Base-by-base conservation (phyloP, 2,113 vertebrate species). In the Tamias sibiricus region DNA sequence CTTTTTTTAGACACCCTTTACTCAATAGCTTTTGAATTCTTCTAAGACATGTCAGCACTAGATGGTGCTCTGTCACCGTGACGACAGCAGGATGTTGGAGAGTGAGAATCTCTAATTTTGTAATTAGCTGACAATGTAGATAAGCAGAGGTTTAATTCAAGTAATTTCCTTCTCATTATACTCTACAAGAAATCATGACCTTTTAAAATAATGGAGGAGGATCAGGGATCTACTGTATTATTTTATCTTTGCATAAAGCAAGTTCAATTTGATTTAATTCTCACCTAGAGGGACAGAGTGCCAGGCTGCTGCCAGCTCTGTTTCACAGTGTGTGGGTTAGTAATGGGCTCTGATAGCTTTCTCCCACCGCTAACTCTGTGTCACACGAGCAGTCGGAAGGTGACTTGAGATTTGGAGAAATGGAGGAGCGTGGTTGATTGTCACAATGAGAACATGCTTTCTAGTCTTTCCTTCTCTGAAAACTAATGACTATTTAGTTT, bases 101-200 rank as follows among this genome's bases (percentile, higher is more conserved):
- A 9, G 16, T 4, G 30, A 9, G 57, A 40, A 2, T 52, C n/a
- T 69, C 83, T 95, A 59, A 72, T 88, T 95, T 93, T 79, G 44
- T 66, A 40, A 94, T 94, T 95, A 91, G 82, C 54, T 10, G 69
- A 87, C 66, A 87, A 26, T 35, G 42, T 68, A 91, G 66, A 72
- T 81, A 64, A 82, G 17, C 66, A 81, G 74, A 83, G 69, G 81
- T 92, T 94, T 92, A 64, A 82, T 71, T 90, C 81, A 96, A 84
- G 91, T 66, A 54, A 80, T 95, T 88, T 94, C 11, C 37, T 14
- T 30, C 49, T 95, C 54, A 72, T 93, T 95, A 59, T 37, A 59
- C 30, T 85, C 77, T 77, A 85, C n/a, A 82, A 90, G 44, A 85
- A 92, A 96, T 69, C 59, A n/a, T 54, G 93, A 95, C 68, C 52